These are phyloP conservation scores for Troilus luridus DNA, from an alignment of 2,888 invertebrate genomes.

Conservation along the genomic window DNA sequence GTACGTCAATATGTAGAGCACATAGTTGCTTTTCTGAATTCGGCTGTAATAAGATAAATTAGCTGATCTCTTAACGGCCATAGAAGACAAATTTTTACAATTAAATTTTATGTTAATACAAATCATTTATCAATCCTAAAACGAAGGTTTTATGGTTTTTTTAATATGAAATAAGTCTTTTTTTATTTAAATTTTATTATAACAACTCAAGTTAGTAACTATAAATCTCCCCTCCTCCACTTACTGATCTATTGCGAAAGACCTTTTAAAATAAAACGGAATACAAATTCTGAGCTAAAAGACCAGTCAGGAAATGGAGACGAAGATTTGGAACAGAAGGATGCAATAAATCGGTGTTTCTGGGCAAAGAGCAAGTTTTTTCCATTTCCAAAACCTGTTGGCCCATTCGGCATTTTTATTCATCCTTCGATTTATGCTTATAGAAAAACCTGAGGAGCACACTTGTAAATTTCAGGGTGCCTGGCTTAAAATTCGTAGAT, in stretches of 20 bases:
- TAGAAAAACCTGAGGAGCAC: not conserved
- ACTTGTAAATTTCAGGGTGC: not conserved
- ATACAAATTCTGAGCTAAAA: not conserved
- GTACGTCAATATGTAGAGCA: too few relatives aligned
- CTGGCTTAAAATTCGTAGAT: not conserved
- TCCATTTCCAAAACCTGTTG: constrained; percentile 38
- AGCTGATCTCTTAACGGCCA: too few relatives aligned
- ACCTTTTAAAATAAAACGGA: not conserved
- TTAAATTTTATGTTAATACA: too few relatives aligned
- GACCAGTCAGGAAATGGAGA: not conserved
- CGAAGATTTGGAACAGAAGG: not conserved
- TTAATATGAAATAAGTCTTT: too few relatives aligned
- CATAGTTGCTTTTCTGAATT: too few relatives aligned
- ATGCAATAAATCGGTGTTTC: not conserved
- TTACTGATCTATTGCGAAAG: not conserved
- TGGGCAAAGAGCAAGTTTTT: constrained; percentile 46
- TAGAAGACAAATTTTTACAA: too few relatives aligned
- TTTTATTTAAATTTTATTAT: constrained; percentile 25
- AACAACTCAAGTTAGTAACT: not conserved
- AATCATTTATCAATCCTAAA: too few relatives aligned
- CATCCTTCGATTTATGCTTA: not conserved
- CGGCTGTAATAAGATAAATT: too few relatives aligned
- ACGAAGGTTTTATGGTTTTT: too few relatives aligned
- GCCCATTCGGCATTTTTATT: not conserved
- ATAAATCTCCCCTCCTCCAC: not conserved